Conservation (phyloP, 2,113 vertebrate genomes). For the Triplophysa tibetana region DNA sequence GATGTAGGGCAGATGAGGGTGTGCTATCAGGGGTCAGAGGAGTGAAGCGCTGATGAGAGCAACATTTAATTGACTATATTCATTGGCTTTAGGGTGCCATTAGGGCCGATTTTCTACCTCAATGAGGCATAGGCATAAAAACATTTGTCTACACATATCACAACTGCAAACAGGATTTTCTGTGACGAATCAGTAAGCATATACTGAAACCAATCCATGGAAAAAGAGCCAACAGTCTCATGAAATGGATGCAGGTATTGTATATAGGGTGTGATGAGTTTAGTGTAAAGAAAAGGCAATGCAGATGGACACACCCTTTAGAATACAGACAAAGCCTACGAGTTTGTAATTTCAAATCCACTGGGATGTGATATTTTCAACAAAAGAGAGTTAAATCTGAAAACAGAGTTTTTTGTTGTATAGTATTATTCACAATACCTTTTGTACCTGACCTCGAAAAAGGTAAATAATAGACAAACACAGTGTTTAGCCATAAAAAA, state of each 20-base stretch:
- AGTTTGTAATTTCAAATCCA: conserved; percentile 12
- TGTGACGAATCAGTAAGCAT: neutral
- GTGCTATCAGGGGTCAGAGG: too few species aligned
- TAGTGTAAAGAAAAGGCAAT: conserved; percentile 4
- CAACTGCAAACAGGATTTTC: neutral
- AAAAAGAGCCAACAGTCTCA: conserved; percentile 34
- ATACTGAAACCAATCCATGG: conserved; percentile 18
- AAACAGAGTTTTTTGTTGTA: conserved; percentile 2
- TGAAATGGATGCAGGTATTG: conserved; percentile 36
- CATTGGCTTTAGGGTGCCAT: too few species aligned
- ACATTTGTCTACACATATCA: conserved; percentile 1
- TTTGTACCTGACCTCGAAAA: conserved; percentile 35
- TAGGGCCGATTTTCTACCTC: too few species aligned
- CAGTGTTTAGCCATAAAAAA: neutral
- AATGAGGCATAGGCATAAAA: neutral
- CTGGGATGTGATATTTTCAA: conserved; percentile 25
- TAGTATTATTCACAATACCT: conserved; percentile 9
- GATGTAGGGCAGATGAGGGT: too few species aligned
- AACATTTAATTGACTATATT: too few species aligned
- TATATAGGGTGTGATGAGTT: conserved; percentile 32
- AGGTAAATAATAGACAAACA: neutral
- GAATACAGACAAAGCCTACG: neutral
- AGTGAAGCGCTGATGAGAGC: too few species aligned
- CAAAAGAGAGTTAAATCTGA: neutral
- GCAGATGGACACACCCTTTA: conserved; percentile 21